Evolutionary conservation across 2,888 invertebrate genomes (phyloP).

Genomic region (Volucella zonaria): DNA sequence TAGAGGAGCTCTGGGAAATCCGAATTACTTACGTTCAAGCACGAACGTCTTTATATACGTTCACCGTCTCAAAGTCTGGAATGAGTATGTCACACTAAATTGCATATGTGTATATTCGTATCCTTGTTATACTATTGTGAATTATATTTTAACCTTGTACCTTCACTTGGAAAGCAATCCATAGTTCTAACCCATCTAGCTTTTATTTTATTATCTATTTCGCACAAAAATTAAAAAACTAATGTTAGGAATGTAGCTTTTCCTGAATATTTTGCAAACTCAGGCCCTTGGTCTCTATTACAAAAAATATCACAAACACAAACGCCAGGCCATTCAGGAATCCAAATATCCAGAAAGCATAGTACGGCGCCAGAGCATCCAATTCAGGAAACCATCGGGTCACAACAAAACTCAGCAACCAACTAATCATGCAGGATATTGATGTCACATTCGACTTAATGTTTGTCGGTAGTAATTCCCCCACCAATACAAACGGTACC

Average conservation of each 20-base stretch:
- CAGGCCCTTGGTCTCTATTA: constrained; percentile 95
- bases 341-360: constrained; percentile 89
- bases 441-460: constrained; percentile 90
- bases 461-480: constrained; percentile 91
- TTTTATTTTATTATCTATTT: too few species aligned
- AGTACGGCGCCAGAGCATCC: constrained; percentile 86
- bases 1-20: too few species aligned
- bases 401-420: constrained; percentile 89
- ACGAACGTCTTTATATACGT: too few species aligned
- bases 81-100: too few species aligned
- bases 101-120: too few species aligned
- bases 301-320: constrained; percentile 88
- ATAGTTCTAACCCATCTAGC: too few species aligned
- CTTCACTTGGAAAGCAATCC: too few species aligned
- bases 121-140: too few species aligned
- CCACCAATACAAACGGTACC: constrained; percentile 91
- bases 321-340: constrained; percentile 85
- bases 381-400: constrained; percentile 88
- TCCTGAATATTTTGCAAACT: constrained; percentile 92
- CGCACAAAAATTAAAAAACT: too few species aligned
- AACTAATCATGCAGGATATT: constrained; percentile 89
- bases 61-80: too few species aligned
- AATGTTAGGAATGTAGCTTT: constrained; percentile 84
- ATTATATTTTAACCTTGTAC: too few species aligned
- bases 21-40: too few species aligned